Conservation (phyloP, 2,888 invertebrate species). For the Carabus problematicus region DNA sequence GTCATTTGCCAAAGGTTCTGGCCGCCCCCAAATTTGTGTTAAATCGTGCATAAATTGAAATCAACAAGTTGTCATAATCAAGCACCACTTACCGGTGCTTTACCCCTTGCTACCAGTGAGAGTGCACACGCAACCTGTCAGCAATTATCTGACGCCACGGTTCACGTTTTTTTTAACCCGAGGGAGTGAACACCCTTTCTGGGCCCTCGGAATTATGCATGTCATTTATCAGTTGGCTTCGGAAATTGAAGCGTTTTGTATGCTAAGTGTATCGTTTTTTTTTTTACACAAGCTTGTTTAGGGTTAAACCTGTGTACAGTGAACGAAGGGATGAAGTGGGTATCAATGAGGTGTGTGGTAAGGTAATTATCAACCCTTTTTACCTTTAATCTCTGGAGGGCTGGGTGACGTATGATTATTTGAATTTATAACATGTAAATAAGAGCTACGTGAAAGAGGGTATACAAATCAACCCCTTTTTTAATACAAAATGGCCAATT, state of each 20-base stretch:
- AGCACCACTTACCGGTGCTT: background rate
- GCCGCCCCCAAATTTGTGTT: conserved; percentile 14
- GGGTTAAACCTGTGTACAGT: background rate
- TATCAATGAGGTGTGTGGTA: too few species aligned
- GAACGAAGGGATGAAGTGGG: too few species aligned
- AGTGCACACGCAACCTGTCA: conserved; percentile 1
- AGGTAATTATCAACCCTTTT: too few species aligned
- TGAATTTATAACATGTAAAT: too few species aligned
- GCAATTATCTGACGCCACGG: conserved; percentile 9
- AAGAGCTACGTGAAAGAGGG: too few species aligned
- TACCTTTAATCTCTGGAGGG: too few species aligned
- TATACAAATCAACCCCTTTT: too few species aligned
- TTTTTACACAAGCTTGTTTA: background rate
- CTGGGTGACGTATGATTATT: too few species aligned
- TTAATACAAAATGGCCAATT: too few species aligned
- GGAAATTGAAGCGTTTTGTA: background rate
- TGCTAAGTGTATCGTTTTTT: conserved; percentile 10
- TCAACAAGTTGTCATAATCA: conserved; percentile 26
- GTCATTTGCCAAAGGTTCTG: too few species aligned
- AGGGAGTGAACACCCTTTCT: conserved; percentile 16
- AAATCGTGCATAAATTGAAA: conserved; percentile 25
- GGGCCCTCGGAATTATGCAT: conserved; percentile 9
- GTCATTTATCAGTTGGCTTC: conserved; percentile 16
- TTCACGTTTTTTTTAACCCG: conserved; percentile 13
- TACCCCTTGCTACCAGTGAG: background rate